A percentile compares a stretch with the other conserved stretches of the same genome.
Conservation (phyloP, 1,140 invertebrate species). For the Steinernema feltiae region DNA sequence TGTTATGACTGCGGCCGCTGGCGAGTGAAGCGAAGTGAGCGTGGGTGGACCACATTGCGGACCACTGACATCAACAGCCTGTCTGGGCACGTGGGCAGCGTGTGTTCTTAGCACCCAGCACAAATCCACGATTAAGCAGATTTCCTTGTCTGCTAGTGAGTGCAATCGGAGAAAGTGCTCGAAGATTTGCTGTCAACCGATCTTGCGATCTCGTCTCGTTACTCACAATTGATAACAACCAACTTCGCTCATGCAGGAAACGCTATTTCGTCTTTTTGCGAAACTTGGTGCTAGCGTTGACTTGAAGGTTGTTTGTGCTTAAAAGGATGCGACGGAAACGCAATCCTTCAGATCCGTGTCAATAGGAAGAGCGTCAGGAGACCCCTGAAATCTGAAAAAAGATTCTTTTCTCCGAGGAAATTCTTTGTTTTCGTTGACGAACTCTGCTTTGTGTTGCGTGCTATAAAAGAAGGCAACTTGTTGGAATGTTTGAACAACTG, state of each 20-base stretch:
- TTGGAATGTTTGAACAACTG: background rate
- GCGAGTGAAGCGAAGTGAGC: background rate
- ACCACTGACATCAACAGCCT: background rate
- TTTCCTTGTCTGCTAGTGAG: too few relatives aligned
- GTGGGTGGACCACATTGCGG: background rate
- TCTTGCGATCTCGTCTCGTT: too few relatives aligned
- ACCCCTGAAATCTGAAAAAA: background rate
- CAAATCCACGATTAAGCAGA: too few relatives aligned
- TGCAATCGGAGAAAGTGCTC: too few relatives aligned
- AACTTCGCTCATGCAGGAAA: too few relatives aligned
- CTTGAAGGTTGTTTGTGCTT: background rate
- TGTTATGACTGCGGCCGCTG: background rate
- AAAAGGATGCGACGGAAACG: background rate
- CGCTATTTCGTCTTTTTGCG: too few relatives aligned
- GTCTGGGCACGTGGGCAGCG: background rate
- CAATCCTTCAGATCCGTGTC: background rate
- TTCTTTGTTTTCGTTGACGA: background rate
- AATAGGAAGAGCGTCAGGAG: background rate
- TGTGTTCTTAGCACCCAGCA: background rate
- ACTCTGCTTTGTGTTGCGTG: background rate
- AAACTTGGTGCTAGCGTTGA: too few relatives aligned
- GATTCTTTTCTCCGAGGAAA: background rate
- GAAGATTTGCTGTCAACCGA: too few relatives aligned
- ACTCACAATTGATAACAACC: too few relatives aligned
- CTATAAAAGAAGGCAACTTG: background rate